Base-by-base conservation (phyloP, 2,888 invertebrate genomes). In the Sinhomidia bicolor region DNA sequence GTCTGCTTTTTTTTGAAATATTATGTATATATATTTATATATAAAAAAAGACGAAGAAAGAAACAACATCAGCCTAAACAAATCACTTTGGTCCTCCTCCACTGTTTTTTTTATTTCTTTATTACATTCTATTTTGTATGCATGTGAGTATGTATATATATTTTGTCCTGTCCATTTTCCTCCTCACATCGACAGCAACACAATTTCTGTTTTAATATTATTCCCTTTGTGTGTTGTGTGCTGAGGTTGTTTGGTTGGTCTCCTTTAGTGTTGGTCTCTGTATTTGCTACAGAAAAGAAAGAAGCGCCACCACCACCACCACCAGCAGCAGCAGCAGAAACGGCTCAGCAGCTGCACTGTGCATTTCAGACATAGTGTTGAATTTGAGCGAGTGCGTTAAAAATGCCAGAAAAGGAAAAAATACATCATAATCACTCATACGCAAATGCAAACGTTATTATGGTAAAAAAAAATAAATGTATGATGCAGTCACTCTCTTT, bases 361-460 rank as follows among this genome's bases (percentile, higher is more conserved):
- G 36, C 17, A 44, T 44, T 71, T 71, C 14, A 68, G 41, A 44
- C 44, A 44, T 68, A 23, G 71, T 9, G 1, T 32, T 65, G 41
- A 62, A 20, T 12, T 26, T 36, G 36, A 65, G 62, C 4, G 71
- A 41, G 74, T 74, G 44, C 74, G 65, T 17, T 71, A n/a, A 76
- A 76, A 54, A 76, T 76, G 47, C 76, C 76, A 54, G 76, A 76
- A 76, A 76, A 76, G 76, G 76, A 54, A 76, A 76, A 76, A 76
- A 76, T 71, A 76, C 76, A 76, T 76, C 76, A 76, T 51, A 76
- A 76, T 54, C 76, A 76, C 14, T 76, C 76, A 54, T 54, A 54
- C 23, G 26, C 23, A 32, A 36, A 68, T 23, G 26, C 60, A 60
- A 26, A 26, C 60, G 26, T 60, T n/a, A n/a, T n/a, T n/a, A 17